phyloP scores from a whole-genome alignment of 2,888 invertebrate genomes.

The Byasa hedistus region DNA sequence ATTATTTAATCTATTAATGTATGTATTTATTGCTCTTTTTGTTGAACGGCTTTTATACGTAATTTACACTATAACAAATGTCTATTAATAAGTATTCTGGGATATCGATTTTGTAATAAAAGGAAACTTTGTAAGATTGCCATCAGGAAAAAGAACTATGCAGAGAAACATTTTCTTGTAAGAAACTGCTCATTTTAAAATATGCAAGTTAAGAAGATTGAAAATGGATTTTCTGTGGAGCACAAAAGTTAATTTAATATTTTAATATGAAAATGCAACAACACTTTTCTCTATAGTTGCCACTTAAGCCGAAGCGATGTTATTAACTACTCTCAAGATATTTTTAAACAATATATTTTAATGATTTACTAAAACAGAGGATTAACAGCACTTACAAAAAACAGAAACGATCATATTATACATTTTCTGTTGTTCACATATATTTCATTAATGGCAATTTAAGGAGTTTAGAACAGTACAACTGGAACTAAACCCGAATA shows the following conservation, averaged over 20 bases:
- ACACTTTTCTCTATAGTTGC: background rate
- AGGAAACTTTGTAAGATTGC: background rate
- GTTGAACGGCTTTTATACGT: too few relatives aligned
- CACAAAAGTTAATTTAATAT: conserved; percentile 3
- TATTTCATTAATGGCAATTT: too few relatives aligned
- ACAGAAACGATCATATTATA: background rate
- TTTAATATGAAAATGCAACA: background rate
- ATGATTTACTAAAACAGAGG: background rate
- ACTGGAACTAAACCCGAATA: too few relatives aligned
- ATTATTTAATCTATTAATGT: too few relatives aligned
- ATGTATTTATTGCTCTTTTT: too few relatives aligned
- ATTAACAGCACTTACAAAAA: background rate
- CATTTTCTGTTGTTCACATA: too few relatives aligned
- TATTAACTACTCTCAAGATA: background rate
- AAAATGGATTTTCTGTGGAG: background rate
- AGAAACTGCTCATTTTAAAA: background rate
- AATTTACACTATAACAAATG: too few relatives aligned
- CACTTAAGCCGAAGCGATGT: background rate
- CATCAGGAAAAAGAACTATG: background rate
- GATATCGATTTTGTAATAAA: too few relatives aligned
- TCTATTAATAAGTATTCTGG: too few relatives aligned
- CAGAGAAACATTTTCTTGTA: background rate
- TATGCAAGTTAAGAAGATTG: background rate
- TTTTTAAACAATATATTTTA: background rate
- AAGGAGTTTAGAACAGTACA: too few relatives aligned